Evolutionary conservation across 1,140 invertebrate species (phyloP).

Genomic region (Ips typographus): DNA sequence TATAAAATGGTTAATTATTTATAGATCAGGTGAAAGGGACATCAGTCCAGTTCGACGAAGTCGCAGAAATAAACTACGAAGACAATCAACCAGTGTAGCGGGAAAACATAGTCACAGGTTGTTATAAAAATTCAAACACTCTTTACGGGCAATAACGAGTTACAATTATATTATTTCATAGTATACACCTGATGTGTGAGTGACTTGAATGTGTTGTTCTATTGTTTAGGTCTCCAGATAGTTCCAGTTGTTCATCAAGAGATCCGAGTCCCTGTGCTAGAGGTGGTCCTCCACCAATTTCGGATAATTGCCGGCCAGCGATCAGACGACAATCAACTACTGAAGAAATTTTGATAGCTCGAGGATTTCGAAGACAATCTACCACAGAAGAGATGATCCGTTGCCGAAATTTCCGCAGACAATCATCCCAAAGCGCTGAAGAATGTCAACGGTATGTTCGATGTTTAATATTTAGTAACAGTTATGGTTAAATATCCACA

Average conservation of each 20-base stretch:
- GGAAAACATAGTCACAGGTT: conserved; percentile 49
- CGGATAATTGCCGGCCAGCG: conserved; percentile 63
- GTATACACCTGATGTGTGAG: too few species aligned
- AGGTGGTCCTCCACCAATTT: conserved; percentile 47
- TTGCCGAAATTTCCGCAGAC: conserved; percentile 81
- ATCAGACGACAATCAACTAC: conserved; percentile 86
- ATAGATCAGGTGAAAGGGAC: conserved; percentile 64
- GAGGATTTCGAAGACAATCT: conserved; percentile 84
- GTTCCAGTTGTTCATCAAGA: conserved; percentile 68
- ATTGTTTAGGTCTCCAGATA: conserved; percentile 25
- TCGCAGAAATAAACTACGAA: conserved; percentile 64
- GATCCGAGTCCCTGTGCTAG: conserved; percentile 74
- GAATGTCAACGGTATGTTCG: conserved; percentile 61
- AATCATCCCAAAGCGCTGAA: conserved; percentile 73
- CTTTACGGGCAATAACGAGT: too few species aligned
- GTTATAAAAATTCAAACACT: too few species aligned
- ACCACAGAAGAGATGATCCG: conserved; percentile 91
- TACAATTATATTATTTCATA: too few species aligned
- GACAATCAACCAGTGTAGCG: conserved; percentile 78
- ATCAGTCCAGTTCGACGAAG: conserved; percentile 68
- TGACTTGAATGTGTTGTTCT: too few species aligned
- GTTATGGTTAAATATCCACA: too few species aligned
- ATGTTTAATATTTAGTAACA: too few species aligned
- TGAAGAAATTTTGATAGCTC: conserved; percentile 86
- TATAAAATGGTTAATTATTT: conserved; percentile 2